Base-by-base conservation (phyloP, 2,113 vertebrate genomes). In the Numida meleagris region DNA sequence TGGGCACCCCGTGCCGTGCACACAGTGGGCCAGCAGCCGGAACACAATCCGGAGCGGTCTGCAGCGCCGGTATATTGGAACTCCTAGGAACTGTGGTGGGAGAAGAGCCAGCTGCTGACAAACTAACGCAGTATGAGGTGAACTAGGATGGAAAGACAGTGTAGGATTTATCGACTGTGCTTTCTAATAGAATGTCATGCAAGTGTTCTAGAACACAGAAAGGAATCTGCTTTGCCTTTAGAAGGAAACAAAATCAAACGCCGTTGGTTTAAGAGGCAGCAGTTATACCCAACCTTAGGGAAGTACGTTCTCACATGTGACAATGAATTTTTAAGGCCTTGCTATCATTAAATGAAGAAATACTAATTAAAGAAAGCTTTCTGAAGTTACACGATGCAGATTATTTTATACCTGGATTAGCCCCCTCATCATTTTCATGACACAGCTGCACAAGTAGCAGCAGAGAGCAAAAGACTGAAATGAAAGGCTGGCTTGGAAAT, bases 21-120 rank as follows among this genome's bases (percentile, higher is more conserved):
- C 24, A 1, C 11, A 0, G 9, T 1, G 2, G 4, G 1, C 1
- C 58, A 15, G 67, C 86, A 4, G 13, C 2, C 9, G 9, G 3
- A 33, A 9, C 2, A 4, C 0, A 0, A 5, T 31, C 38, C 2
- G 12, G 7, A 70, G 68, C 45, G 7, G 2, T 7, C 1, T 8
- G 23, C 40, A 27, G 13, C 1, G 1, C 1, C 5, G 27, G 0
- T 2, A 0, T 4, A 34, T 9, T 16, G 27, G n/a, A 87, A 24
- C 36, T 61, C 46, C 2, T 1, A 73, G 11, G 61, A 65, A 34
- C 14, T 2, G 12, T 7, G 1, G 1, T 16, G 74, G 19, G 31
- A 75, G 20, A 17, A 70, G 82, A 82, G 36, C 23, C 16, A 72
- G 4, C 33, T 33, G 18, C 70, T 55, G 43, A 24, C 43, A 76